These are phyloP conservation scores for Heliconius charithonia DNA, from an alignment of 2,888 invertebrate genomes.

Conservation along the genomic window DNA sequence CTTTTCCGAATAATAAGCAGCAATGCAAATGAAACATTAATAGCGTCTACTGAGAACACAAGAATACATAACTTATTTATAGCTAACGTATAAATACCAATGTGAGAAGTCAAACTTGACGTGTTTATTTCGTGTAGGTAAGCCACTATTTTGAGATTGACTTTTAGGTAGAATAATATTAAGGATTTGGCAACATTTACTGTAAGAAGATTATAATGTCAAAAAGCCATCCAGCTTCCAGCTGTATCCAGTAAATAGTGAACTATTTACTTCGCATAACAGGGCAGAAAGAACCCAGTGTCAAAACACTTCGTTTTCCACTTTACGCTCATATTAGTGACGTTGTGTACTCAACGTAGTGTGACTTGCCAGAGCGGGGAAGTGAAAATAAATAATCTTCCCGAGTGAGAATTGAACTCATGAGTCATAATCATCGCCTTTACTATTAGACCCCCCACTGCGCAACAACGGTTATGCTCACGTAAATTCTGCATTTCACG, in stretches of 20 bases:
- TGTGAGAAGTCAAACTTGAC: constrained; percentile 19
- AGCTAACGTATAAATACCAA: constrained; percentile 11
- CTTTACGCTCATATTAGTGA: neutral
- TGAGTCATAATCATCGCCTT: too few species aligned
- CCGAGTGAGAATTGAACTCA: too few species aligned
- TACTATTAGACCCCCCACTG: too few species aligned
- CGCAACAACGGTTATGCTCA: too few species aligned
- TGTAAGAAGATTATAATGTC: neutral
- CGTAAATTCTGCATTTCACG: too few species aligned
- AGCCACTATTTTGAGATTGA: constrained; percentile 15
- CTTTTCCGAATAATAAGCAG: neutral
- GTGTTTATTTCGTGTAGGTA: neutral
- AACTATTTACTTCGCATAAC: neutral
- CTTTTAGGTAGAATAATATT: neutral
- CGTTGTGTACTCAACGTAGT: neutral
- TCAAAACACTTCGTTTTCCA: neutral
- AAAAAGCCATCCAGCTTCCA: neutral
- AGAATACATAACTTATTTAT: constrained; percentile 14
- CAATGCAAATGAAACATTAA: neutral
- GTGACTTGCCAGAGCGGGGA: neutral
- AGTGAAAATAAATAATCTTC: neutral
- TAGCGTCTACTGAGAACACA: constrained; percentile 9
- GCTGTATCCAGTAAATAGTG: too few species aligned
- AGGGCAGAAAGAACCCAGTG: neutral
- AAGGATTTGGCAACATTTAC: neutral